Percentiles rank a stretch among this genome's conserved stretches.
Evolutionary conservation across 2,113 vertebrate species (phyloP).

Genomic region (Phyllostomus hastatus): DNA sequence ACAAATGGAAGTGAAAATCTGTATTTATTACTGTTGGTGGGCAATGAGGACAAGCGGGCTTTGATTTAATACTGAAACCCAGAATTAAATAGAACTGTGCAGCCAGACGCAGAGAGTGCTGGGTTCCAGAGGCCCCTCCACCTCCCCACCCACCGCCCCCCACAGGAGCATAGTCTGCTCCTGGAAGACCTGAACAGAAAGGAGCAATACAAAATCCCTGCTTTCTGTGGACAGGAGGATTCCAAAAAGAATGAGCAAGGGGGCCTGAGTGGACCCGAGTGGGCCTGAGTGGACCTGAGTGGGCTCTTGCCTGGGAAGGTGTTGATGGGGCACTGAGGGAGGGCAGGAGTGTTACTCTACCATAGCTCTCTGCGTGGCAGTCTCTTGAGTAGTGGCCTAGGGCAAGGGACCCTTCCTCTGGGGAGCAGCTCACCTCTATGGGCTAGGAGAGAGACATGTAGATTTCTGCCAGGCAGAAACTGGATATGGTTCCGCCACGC

Average conservation of each 20-base stretch:
- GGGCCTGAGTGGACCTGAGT: rapidly evolving
- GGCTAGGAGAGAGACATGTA: neutral
- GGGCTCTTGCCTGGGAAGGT: no score
- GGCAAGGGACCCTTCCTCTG: neutral
- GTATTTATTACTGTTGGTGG: neutral
- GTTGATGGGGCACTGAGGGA: rapidly evolving
- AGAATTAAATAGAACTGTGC: neutral
- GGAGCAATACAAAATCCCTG: neutral
- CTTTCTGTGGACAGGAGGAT: rapidly evolving
- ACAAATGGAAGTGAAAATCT: neutral
- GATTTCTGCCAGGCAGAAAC: no score
- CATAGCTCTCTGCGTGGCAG: neutral
- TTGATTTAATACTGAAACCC: neutral
- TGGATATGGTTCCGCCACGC: neutral
- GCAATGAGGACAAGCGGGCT: neutral
- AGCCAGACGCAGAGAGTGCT: neutral
- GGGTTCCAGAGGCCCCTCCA: neutral
- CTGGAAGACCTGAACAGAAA: neutral
- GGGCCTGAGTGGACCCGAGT: no score
- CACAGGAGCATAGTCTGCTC: rapidly evolving
- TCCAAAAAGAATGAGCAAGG: neutral
- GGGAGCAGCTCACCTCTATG: neutral
- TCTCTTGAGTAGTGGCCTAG: neutral
- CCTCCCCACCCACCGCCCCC: no score
- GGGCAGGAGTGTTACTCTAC: neutral